Evolutionary conservation across 2,797 vertebrate species (phyloP).

Genomic region (Etheostoma perlongum): DNA sequence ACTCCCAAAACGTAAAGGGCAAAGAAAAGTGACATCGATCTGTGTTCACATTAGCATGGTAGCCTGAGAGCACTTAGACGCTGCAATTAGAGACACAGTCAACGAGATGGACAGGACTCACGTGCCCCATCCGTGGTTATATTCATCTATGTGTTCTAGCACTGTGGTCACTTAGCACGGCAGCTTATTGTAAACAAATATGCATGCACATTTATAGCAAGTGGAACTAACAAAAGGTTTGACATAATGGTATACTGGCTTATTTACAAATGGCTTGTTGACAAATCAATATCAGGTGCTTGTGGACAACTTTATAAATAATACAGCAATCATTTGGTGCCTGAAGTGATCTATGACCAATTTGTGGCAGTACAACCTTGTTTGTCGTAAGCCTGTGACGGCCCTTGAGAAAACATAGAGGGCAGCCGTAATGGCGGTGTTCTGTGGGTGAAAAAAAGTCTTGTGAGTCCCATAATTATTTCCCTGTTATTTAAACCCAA

Average conservation of each 20-base stretch:
- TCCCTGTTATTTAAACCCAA: background rate
- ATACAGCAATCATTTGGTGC: conserved; percentile 1
- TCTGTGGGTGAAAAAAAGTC: background rate
- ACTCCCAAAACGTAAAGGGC: conserved; percentile 66
- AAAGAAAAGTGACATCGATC: conserved; percentile 80
- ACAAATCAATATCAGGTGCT: conserved; percentile 33
- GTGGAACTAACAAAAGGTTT: conserved; percentile 2
- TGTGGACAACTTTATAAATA: background rate
- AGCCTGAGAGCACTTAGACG: conserved; percentile 84
- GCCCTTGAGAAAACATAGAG: background rate
- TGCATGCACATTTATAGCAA: conserved; percentile 1
- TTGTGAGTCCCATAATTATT: background rate
- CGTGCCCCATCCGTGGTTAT: conserved; percentile 50
- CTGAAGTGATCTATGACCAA: background rate
- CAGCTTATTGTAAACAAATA: conserved; percentile 51
- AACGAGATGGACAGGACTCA: conserved; percentile 69
- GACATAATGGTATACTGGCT: background rate
- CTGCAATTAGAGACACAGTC: conserved; percentile 83
- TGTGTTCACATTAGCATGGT: conserved; percentile 84
- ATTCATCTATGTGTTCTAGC: conserved; percentile 39
- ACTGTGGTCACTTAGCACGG: conserved; percentile 46
- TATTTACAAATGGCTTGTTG: conserved; percentile 18
- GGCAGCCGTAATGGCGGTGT: background rate
- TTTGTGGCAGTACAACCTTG: background rate
- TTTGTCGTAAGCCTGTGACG: background rate